Base-by-base conservation (phyloP, 1,140 invertebrate species). In the Venustaconcha ellipsiformis region DNA sequence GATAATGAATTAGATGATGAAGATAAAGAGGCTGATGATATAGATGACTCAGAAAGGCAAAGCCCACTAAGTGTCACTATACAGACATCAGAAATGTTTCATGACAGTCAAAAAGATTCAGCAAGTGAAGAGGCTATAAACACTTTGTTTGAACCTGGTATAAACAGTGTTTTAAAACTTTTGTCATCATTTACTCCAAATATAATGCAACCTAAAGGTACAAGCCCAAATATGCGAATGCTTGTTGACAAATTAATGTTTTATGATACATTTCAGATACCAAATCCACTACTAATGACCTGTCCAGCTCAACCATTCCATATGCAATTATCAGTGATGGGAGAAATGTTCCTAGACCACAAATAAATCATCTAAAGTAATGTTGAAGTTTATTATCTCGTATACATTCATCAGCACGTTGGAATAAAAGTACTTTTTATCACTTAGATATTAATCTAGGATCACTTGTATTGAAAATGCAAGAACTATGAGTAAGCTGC, bases 221-320 rank as follows among this genome's bases (percentile, higher is more conserved):
- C 60, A 17, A 60, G 67, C 23, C 67, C 70, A 69, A 70, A 68
- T 59, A 37, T 70, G 14, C 67, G 71, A 71, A 59, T 23, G 15
- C 64, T 75, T 14, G 59, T 69, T 69, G 67, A 75, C n/a, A 75
- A 75, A n/a, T 56, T 75, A 56, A 68, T 92, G 15, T 81, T 83
- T 72, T 84, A 85, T 73, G 72, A 80, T 57, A 91, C 87, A 78
- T 90, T 91, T 67, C 92, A 92, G 80, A 85, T 90, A 67, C 92
- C 93, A 85, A 91, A 92, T 26, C 88, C 89, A 23, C 91, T 92
- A 82, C 81, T 93, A 12, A 82, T 95, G 48, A 91, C 92, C 48
- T 94, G 94, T 82, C 92, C 93, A 66, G 92, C 94, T 30, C 93
- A 93, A 72, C 92, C 94, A 63, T 95, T 94, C 86, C 88, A 94